Evolutionary conservation across 2,797 vertebrate genomes (phyloP), one percentile per base, ranked within the genome.

Genomic region (Sphenopsis melanotis): DNA sequence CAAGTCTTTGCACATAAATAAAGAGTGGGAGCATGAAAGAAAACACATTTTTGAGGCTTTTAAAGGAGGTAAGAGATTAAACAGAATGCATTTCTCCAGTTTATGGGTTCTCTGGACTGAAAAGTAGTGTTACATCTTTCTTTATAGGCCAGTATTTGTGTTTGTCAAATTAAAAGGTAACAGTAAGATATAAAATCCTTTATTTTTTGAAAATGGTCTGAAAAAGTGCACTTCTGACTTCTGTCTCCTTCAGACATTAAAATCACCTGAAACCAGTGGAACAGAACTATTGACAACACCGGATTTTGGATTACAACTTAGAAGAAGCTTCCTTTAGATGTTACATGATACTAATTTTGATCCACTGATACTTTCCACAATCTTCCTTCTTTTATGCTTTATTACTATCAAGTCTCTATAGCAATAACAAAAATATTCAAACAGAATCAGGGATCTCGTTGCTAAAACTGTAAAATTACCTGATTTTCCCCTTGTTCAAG

Each of bases 11-110:
- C 71, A 80, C 87, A 94, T 77, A 84, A 97, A 92, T 84, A 83
- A 88, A 91, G 44, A 68, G 42, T 19, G 34, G 27, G 15, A 93
- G 20, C 15, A 72, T 86, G 37, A 91, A 96, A 88, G 34, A 86
- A 19, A 90, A 95, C 64, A 39, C 52, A 41, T 78, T 96, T 93
- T 53, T 8, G 2, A 90, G 57, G 61, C 15, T 95, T 96, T 94
- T 90, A 80, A 61, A 95, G 92, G 66, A 93, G 63, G 34, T 68
- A 83, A 93, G 83, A 88, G 61, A 87, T 90, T 56, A 96, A 93
- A 92, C 23, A 85, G 20, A 86, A 71, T 4, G 2, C 36, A 85
- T 78, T 90, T 79, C 32, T 91, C 55, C 47, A 15, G 57, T 36
- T 88, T 81, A 71, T 19, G 37, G 18, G 11, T 76, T 95, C 49